Evolutionary conservation across 2,113 vertebrate species (phyloP).

Genomic region (Rafetus swinhoei): DNA sequence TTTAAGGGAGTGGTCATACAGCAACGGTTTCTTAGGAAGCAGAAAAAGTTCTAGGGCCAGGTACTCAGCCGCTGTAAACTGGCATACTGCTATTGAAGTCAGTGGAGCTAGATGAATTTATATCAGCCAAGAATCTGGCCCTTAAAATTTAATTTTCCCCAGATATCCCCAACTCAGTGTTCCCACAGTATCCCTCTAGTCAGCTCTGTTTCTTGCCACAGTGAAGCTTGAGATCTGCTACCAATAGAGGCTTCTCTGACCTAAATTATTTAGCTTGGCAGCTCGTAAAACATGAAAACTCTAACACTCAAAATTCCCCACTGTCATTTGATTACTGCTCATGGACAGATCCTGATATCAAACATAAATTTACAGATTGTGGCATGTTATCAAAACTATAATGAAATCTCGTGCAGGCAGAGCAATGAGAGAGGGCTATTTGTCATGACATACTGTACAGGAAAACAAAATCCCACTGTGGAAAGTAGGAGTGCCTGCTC

Average conservation of each 20-base stretch:
- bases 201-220: slow-evolving; percentile 54
- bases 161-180: slow-evolving; percentile 55
- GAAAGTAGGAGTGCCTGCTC: slow-evolving; percentile 64
- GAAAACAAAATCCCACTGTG: slow-evolving; percentile 75
- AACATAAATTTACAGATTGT: slow-evolving; percentile 71
- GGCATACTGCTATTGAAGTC: slow-evolving; percentile 18
- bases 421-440: slow-evolving; percentile 75
- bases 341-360: slow-evolving; percentile 72
- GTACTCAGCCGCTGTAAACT: not conserved
- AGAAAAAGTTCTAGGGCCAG: not conserved
- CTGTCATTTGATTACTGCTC: slow-evolving; percentile 62
- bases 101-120: slow-evolving; percentile 16
- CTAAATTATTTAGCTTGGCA: slow-evolving; percentile 76
- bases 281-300: slow-evolving; percentile 73
- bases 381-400: slow-evolving; percentile 77
- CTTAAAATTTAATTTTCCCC: slow-evolving; percentile 34
- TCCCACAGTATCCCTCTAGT: slow-evolving; percentile 54
- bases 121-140: slow-evolving; percentile 53
- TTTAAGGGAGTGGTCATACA: not conserved
- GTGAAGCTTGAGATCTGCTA: slow-evolving; percentile 70
- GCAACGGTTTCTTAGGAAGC: not conserved
- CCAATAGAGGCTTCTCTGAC: slow-evolving; percentile 58
- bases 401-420: slow-evolving; percentile 72
- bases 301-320: slow-evolving; percentile 72
- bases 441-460: slow-evolving; percentile 69